Conservation (phyloP, 64 coral and sea anemone species). For the Actinia tenebrosa region DNA sequence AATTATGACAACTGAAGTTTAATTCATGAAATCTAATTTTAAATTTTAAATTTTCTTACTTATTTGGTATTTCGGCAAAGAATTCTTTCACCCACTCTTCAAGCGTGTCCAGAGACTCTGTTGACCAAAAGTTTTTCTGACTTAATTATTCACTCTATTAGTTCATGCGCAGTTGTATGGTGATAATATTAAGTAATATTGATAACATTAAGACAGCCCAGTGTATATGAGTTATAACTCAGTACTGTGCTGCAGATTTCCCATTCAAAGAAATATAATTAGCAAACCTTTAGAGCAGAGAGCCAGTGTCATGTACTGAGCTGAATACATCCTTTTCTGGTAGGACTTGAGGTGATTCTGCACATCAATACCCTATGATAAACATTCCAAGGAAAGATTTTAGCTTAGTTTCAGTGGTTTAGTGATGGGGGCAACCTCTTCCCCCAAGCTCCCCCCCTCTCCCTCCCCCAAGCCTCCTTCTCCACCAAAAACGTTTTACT, state of each 20-base stretch:
- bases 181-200: too few species aligned
- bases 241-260: neutral
- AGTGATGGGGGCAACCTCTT: too few species aligned
- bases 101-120: conserved; percentile 69
- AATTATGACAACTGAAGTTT: neutral
- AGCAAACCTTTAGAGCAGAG: conserved; percentile 55
- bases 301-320: conserved; percentile 76
- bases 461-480: too few species aligned
- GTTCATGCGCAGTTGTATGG: too few species aligned
- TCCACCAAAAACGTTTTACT: too few species aligned
- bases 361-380: conserved; percentile 50
- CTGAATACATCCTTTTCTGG: conserved; percentile 58
- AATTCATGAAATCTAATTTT: too few species aligned
- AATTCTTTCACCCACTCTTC: conserved; percentile 70
- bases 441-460: too few species aligned
- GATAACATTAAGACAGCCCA: too few species aligned
- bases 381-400: neutral
- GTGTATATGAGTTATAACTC: neutral
- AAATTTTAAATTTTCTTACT: conserved; percentile 46
- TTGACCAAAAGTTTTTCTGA: neutral
- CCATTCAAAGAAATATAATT: too few species aligned
- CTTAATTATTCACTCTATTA: neutral
- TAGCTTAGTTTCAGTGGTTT: too few species aligned
- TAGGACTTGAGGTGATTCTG: conserved; percentile 38
- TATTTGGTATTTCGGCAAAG: conserved; percentile 67